phyloP scores from a whole-genome alignment of 2,888 invertebrate species.

The Crocallis elinguaria region DNA sequence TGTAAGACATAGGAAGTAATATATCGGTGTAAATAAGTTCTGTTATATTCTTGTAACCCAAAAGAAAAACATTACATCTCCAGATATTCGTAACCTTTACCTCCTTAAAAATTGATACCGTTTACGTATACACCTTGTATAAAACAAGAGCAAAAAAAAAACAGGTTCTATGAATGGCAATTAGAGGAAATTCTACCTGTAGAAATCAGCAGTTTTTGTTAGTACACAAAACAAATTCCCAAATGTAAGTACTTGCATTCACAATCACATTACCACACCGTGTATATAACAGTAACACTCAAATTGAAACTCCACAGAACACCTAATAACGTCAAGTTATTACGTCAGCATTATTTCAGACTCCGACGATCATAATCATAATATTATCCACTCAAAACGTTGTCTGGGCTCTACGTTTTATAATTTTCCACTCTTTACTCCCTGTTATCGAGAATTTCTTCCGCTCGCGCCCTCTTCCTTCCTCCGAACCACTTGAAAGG shows the following conservation, averaged over 20 bases:
- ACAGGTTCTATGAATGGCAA: too few species aligned
- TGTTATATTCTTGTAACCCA: too few species aligned
- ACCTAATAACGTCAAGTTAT: slow-evolving; percentile 33
- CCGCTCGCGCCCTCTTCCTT: slow-evolving; percentile 76
- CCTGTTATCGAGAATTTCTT: slow-evolving; percentile 78
- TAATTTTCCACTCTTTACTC: slow-evolving; percentile 75
- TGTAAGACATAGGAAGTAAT: too few species aligned
- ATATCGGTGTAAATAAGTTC: too few species aligned
- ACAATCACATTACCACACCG: slow-evolving; percentile 12
- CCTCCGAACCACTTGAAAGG: slow-evolving; percentile 72
- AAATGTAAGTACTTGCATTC: slow-evolving; percentile 1
- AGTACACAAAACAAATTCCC: not conserved
- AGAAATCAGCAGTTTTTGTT: not conserved
- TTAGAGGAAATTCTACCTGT: not conserved
- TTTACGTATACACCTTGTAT: too few species aligned
- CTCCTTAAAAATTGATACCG: too few species aligned
- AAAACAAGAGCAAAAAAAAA: too few species aligned
- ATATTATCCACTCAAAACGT: slow-evolving; percentile 60
- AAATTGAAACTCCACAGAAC: slow-evolving; percentile 22
- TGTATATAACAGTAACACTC: slow-evolving; percentile 21
- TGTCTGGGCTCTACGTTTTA: slow-evolving; percentile 68
- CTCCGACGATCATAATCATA: slow-evolving; percentile 58
- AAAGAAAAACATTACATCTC: too few species aligned
- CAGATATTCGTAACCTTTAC: too few species aligned
- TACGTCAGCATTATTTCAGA: slow-evolving; percentile 48